Evolutionary conservation across 2,888 invertebrate species (phyloP), one percentile per base, ranked within the genome.

Genomic region (Epinotia ramella): DNA sequence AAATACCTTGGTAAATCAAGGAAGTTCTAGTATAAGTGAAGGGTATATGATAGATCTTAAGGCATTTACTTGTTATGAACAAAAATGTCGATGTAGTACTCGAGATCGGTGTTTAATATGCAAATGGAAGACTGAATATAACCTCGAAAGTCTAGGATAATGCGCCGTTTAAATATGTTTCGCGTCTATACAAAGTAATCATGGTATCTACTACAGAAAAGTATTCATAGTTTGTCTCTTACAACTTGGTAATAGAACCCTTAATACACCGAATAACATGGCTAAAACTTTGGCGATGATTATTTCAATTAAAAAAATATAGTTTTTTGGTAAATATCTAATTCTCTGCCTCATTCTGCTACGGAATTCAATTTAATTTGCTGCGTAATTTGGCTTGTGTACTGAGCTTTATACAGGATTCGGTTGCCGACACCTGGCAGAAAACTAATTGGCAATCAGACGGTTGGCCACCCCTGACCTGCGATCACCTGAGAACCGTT

Each of bases 361-460:
- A 53, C 53, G 24, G 12, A 63, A 44, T 40, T 40, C n/a, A 44
- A 64, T 64, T 64, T 44, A 12, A 20, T 20, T 64, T 13, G 3
- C 1, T n/a, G 13, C 33, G 12, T 16, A 40, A 18, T 68, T 20
- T 16, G 7, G 46, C 68, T 46, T 46, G 69, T 75, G 65, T 65
- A 64, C 60, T 18, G 60, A 28, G 60, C 70, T 75, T 75, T 63
- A 76, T 83, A 84, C 80, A 80, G 81, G 79, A 83, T 81, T 81
- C 79, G 78, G 78, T 82, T 81, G 79, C 81, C 83, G 81, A 83
- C 86, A 88, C 87, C 88, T 88, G 87, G 81, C 77, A 79, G 79
- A 77, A 77, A 69, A 73, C 80, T 87, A 88, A 88, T 89, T 89
- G 87, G 80, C 87, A 88, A 88, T 89, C 88, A 87, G 85, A 86